Base-by-base conservation (phyloP, 2,888 invertebrate genomes). In the Ametastegia equiseti region DNA sequence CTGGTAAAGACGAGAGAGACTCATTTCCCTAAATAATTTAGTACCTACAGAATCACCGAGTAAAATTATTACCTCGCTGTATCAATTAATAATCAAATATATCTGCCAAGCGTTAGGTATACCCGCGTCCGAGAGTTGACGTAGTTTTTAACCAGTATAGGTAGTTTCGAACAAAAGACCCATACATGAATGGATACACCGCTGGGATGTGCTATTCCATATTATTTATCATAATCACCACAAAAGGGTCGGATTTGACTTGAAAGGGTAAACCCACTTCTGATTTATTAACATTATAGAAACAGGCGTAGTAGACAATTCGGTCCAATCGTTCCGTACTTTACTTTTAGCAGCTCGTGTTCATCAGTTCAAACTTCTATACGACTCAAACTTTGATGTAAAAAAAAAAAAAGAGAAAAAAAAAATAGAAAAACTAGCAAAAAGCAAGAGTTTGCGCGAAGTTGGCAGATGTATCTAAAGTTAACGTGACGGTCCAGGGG, bases 11-110 rank as follows among this genome's bases (percentile, higher is more conserved):
- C 13, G 27, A 42, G 60, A 30, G 30, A 67, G 67, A 67, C 67
- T n/a, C 67, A 67, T 67, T 67, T 67, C 39, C 19, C 39, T 36
- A 67, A 67, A 39, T 67, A 36, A 67, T 67, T 67, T 67, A 67
- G 39, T 11, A 67, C 67, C 60, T 42, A 42, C 54, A 39, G 11
- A 36, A 67, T n/a, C n/a, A n/a, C 19, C 11, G n/a, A 36, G 67
- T 7, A 39, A 19, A 67, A 39, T 67, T 67, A 67, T 67, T 19
- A 67, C 39, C 65, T 36, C 65, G 15, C 65, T 39, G 65, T 39
- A n/a, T 36, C 39, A 36, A 19, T 67, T 60, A 0, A 60, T 60
- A 60, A 60, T 60, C 30, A 60, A 60, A 60, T 60, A 60, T 30
- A 60, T 60, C 60, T 30, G 27, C 15, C 3, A 30, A 60, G 60